Conservation (phyloP, 2,113 vertebrate species). For the Strigops habroptila region DNA sequence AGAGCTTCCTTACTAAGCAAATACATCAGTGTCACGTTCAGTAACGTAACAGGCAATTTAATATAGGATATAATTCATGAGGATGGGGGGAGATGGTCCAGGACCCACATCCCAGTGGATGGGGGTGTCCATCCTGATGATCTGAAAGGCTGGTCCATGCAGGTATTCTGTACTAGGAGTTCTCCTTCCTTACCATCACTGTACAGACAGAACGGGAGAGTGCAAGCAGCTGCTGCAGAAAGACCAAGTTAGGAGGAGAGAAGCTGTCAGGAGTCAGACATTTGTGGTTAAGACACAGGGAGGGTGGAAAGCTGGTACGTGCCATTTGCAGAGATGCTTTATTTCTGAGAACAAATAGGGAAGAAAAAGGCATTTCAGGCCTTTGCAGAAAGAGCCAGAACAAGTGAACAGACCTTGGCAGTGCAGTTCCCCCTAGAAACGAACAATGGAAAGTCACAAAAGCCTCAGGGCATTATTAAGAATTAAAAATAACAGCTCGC, state of each 20-base stretch:
- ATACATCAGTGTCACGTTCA: conserved; percentile 52
- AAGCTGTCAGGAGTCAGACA: not conserved
- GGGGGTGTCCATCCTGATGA: not conserved
- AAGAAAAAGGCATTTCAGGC: not conserved
- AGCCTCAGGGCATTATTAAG: conserved; percentile 6
- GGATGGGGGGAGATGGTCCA: not conserved
- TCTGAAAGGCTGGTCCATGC: not conserved
- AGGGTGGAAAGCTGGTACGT: conserved; percentile 3
- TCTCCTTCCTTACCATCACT: not conserved
- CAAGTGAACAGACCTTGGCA: conserved; percentile 59
- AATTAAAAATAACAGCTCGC: conserved; percentile 12
- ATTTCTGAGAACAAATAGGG: conserved; percentile 31
- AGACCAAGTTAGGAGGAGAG: not conserved
- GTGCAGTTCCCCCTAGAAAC: not conserved
- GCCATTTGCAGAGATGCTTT: not conserved
- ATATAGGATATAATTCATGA: not conserved
- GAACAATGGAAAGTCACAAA: conserved; percentile 40
- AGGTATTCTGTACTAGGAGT: not conserved
- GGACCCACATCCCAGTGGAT: not conserved
- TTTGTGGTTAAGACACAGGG: conserved; percentile 35
- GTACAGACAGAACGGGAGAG: not conserved
- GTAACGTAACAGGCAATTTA: not conserved
- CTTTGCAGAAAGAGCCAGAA: conserved; percentile 11
- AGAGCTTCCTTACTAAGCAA: conserved; percentile 30
- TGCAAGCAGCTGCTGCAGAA: not conserved